Base-by-base conservation (phyloP, 2,888 invertebrate genomes). In the Bhutanitis thaidina region DNA sequence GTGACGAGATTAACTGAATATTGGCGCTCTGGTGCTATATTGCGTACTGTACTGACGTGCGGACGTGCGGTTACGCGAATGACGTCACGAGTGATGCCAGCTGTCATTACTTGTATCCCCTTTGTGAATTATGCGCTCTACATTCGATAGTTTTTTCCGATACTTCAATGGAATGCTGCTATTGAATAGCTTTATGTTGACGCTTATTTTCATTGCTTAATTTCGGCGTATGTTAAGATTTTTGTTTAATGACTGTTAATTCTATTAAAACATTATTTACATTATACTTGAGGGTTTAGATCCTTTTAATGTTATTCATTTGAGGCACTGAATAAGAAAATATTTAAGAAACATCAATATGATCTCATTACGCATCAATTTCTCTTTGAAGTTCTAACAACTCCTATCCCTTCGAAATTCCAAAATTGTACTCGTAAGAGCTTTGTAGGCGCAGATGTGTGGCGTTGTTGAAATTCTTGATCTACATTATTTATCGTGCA, bases 1-100 rank as follows among this genome's bases (percentile, higher is more conserved):
- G 54, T 61, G 55, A 58, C 60, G 58, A 64, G 63, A 66, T 57
- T 56, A 57, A 57, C 59, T 65, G 67, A 65, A 56, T 58, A 54
- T 59, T 53, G 58, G 49, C 53, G 52, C 41, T 49, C 13, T 29
- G 15, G 36, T 48, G 52, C 52, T 41, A 45, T 54, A 20, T 4
- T 20, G 32, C 41, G 39, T 49, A 48, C 40, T 47, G 45, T 41
- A 41, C n/a, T n/a, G n/a, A n/a, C n/a, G 40, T 43, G 43, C 49
- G 49, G 48, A 47, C 44, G 53, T 54, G 58, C 48, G 60, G 55
- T 54, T 40, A 52, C 51, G 43, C 29, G 49, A 37, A 54, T 54
- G 55, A 57, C 55, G 53, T 55, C 57, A 53, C 46, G 37, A 12
- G 38, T 20, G 44, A 52, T 34, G 25, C 13, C 43, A 48, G 27